Percentiles rank a stretch among this genome's conserved stretches.
These are phyloP conservation scores for Orcinus orca DNA, from an alignment of 2,113 vertebrate genomes.

Conservation along the genomic window DNA sequence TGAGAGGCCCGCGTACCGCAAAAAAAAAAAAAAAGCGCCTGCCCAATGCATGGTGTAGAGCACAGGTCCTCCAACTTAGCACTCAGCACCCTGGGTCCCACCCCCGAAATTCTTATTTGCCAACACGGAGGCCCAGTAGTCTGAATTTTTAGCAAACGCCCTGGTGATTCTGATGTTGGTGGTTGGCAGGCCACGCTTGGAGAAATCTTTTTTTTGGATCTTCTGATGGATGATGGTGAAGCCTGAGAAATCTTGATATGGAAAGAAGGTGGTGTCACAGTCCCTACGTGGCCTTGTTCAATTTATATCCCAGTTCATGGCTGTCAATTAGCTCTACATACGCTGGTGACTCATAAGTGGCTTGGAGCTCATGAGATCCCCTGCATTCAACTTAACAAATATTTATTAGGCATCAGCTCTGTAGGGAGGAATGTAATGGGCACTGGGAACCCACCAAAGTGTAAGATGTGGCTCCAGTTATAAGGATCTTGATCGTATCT, in stretches of 20 bases:
- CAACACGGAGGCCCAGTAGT: neutral
- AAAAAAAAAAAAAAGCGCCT: neutral
- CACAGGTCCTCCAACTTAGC: neutral
- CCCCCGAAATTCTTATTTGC: neutral
- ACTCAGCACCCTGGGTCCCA: neutral
- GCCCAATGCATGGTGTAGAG: neutral
- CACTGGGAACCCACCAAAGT: neutral
- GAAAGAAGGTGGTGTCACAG: neutral
- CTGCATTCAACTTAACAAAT: slow-evolving; percentile 17
- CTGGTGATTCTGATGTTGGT: neutral
- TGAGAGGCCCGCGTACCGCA: too few relatives aligned
- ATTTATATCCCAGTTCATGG: neutral
- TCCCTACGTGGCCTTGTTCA: neutral
- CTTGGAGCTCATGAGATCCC: slow-evolving; percentile 48
- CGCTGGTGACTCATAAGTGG: slow-evolving; percentile 8
- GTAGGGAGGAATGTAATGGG: neutral
- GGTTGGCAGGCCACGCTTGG: neutral
- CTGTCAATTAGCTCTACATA: slow-evolving; percentile 36
- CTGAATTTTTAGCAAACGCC: neutral
- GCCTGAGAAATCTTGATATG: neutral
- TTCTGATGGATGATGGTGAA: too few relatives aligned
- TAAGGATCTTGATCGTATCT: neutral
- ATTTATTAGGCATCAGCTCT: slow-evolving; percentile 44
- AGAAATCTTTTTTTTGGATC: neutral
- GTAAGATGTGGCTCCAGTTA: neutral